Percentiles rank a stretch among this genome's conserved stretches.
Evolutionary conservation across 2,113 vertebrate species (phyloP).

Genomic region (Calyptommatus sinebrachiatus): DNA sequence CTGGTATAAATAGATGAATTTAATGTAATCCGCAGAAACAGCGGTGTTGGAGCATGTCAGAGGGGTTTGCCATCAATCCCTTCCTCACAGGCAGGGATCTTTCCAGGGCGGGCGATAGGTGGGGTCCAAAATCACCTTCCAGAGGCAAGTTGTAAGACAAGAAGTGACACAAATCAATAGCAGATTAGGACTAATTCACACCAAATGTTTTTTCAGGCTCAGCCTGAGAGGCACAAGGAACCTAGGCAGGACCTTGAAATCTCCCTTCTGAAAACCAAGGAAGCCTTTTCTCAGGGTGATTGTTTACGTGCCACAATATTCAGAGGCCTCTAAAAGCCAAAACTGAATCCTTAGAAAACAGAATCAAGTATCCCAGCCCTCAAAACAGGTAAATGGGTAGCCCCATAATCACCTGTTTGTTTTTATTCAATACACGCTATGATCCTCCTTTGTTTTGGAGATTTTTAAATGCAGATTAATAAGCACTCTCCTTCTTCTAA

Average conservation of each 20-base stretch:
- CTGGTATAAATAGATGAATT: too few species aligned
- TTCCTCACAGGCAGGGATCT: neutral
- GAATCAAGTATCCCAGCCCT: neutral
- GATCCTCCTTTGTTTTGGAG: too few species aligned
- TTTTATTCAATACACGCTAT: too few species aligned
- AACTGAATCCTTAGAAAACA: neutral
- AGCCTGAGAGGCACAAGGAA: neutral
- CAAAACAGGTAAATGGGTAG: neutral
- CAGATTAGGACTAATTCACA: constrained; percentile 14
- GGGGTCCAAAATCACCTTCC: constrained; percentile 7
- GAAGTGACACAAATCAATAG: constrained; percentile 10
- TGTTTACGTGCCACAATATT: too few species aligned
- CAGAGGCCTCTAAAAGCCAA: neutral
- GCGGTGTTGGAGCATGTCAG: neutral
- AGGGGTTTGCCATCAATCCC: neutral
- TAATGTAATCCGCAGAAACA: neutral
- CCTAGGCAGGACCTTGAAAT: neutral
- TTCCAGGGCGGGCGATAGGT: neutral
- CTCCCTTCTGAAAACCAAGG: neutral
- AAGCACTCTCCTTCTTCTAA: too few species aligned
- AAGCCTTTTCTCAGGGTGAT: neutral
- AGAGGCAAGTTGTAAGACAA: constrained; percentile 13
- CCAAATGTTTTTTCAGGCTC: constrained; percentile 5
- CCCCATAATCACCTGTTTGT: neutral
- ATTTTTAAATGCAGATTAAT: too few species aligned